Percentiles rank a stretch among this genome's conserved stretches.
phyloP scores from a whole-genome alignment of 2,888 invertebrate genomes.

The Agrochola lychnidis region DNA sequence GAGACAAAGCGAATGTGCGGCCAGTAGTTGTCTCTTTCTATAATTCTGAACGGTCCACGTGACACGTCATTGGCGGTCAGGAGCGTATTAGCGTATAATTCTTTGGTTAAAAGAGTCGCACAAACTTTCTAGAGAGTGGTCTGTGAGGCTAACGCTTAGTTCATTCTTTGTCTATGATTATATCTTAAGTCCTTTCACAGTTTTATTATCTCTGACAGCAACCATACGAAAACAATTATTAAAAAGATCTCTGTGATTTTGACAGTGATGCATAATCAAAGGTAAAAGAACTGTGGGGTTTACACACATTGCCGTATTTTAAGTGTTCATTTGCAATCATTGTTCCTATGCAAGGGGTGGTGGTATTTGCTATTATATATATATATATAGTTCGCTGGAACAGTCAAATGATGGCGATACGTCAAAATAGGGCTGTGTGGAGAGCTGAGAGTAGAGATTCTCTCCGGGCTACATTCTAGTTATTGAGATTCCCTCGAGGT shows the following conservation, averaged over 20 bases:
- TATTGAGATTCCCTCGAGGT: not conserved
- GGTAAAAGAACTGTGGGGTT: not conserved
- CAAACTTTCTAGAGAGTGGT: not conserved
- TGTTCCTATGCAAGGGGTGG: not conserved
- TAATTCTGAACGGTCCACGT: not conserved
- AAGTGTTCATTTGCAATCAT: not conserved
- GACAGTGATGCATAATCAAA: not conserved
- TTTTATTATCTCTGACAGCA: not conserved
- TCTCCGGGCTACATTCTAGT: not conserved
- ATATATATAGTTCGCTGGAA: not conserved
- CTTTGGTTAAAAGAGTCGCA: too few relatives aligned
- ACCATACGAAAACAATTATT: not conserved
- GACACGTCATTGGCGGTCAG: not conserved
- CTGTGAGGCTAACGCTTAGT: not conserved
- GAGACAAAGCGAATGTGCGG: not conserved
- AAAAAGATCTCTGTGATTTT: not conserved
- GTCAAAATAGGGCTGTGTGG: not conserved
- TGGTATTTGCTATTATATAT: not conserved
- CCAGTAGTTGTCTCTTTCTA: not conserved
- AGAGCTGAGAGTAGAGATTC: not conserved
- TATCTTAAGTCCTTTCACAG: not conserved
- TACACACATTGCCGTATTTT: not conserved
- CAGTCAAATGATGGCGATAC: not conserved
- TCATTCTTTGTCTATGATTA: not conserved
- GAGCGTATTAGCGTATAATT: too few relatives aligned